Conservation (phyloP, 2,888 invertebrate genomes). For the Ichneumoninae sp. region DNA sequence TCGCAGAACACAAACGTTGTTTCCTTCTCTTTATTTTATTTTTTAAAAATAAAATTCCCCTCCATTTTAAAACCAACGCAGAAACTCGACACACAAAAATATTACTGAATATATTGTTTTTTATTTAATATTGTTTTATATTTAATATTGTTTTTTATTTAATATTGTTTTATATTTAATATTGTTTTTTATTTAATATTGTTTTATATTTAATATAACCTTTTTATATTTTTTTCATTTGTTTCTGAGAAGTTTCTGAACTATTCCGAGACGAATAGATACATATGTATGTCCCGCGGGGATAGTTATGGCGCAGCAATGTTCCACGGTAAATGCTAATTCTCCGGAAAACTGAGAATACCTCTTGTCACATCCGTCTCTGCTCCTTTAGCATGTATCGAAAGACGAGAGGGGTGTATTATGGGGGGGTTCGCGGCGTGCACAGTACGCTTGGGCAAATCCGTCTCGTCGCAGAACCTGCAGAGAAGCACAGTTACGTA, state of each 20-base stretch:
- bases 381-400: constrained; percentile 20
- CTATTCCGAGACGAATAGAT: constrained; percentile 16
- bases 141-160: no score
- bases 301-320: constrained; percentile 23
- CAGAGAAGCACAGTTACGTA: neutral
- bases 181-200: neutral
- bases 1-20: neutral
- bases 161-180: no score
- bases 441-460: constrained; percentile 31
- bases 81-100: neutral
- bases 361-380: constrained; percentile 28
- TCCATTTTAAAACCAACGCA: neutral
- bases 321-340: constrained; percentile 34
- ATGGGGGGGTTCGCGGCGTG: neutral
- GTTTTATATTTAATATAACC: neutral
- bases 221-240: neutral
- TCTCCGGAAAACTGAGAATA: constrained; percentile 38
- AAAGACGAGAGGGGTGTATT: constrained; percentile 30
- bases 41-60: neutral
- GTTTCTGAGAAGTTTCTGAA: constrained; percentile 4
- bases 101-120: neutral
- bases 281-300: constrained; percentile 17
- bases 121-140: no score
- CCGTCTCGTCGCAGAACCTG: constrained; percentile 24
- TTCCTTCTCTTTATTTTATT: neutral